Evolutionary conservation across 2,888 invertebrate genomes (phyloP).

Genomic region (Selenia dentaria): DNA sequence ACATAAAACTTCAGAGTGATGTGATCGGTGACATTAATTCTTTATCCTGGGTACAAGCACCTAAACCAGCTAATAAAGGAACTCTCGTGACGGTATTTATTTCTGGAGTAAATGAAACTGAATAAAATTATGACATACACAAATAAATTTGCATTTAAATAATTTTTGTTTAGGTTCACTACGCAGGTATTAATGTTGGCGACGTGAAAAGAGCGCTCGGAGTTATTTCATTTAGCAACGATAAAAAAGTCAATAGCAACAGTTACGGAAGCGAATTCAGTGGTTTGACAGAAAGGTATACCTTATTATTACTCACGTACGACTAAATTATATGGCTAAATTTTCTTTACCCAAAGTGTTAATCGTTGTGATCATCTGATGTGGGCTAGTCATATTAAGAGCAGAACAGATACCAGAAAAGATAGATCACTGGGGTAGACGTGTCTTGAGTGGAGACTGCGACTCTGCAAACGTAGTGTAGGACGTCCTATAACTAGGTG

Average conservation of each 20-base stretch:
- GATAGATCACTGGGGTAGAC: too few species aligned
- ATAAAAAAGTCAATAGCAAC: conserved; percentile 7
- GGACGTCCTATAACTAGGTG: too few species aligned
- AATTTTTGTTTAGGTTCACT: conserved; percentile 43
- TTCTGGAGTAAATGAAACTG: too few species aligned
- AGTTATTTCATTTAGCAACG: conserved; percentile 17
- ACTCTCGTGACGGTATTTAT: conserved; percentile 52
- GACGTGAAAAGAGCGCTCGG: conserved; percentile 52
- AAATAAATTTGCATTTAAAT: too few species aligned
- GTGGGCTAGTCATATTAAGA: too few species aligned
- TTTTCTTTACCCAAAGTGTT: too few species aligned
- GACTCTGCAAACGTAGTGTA: too few species aligned
- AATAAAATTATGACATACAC: too few species aligned
- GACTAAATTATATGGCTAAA: too few species aligned
- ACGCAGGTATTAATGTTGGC: conserved; percentile 41
- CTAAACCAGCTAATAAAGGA: conserved; percentile 30
- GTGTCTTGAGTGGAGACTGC: too few species aligned
- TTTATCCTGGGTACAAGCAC: conserved; percentile 48
- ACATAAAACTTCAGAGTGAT: conserved; percentile 21
- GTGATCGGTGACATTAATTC: conserved; percentile 45
- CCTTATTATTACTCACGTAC: neutral
- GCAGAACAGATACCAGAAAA: too few species aligned
- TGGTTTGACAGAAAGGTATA: conserved; percentile 49
- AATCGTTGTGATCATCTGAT: neutral
- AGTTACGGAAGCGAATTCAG: conserved; percentile 66